Conservation (phyloP, 2,113 vertebrate genomes). For the Addax nasomaculatus region DNA sequence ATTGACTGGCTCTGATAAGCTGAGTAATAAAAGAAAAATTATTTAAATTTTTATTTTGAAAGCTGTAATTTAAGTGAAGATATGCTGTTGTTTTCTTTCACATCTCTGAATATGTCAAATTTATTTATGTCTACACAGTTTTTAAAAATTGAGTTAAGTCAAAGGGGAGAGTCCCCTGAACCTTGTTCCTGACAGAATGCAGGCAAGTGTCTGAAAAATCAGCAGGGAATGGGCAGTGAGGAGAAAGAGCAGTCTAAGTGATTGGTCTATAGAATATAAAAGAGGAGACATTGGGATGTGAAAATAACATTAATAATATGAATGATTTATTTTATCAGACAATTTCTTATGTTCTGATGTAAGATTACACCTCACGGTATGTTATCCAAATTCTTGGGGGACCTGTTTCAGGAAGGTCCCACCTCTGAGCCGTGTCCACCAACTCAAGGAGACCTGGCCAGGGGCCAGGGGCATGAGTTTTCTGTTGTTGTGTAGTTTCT, state of each 20-base stretch:
- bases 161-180: background rate
- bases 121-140: constrained; percentile 34
- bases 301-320: background rate
- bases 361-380: background rate
- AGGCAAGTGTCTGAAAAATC: background rate
- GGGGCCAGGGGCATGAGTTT: background rate
- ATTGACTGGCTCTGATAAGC: constrained; percentile 44
- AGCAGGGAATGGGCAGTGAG: background rate
- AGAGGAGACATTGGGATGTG: background rate
- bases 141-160: background rate
- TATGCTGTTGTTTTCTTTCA: constrained; percentile 35
- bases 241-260: background rate
- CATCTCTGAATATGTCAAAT: constrained; percentile 37
- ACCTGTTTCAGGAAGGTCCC: background rate
- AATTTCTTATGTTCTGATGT: background rate
- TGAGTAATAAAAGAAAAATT: constrained; percentile 59
- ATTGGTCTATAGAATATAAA: constrained; percentile 18
- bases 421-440: background rate
- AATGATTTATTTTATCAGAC: constrained; percentile 1
- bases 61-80: constrained; percentile 51
- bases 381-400: fast-evolving
- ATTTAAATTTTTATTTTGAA: constrained; percentile 51
- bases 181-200: background rate
- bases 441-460: background rate
- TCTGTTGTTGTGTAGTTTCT: background rate